Evolutionary conservation across 1,140 invertebrate species (phyloP).

Genomic region (Zaprionus ghesquierei): DNA sequence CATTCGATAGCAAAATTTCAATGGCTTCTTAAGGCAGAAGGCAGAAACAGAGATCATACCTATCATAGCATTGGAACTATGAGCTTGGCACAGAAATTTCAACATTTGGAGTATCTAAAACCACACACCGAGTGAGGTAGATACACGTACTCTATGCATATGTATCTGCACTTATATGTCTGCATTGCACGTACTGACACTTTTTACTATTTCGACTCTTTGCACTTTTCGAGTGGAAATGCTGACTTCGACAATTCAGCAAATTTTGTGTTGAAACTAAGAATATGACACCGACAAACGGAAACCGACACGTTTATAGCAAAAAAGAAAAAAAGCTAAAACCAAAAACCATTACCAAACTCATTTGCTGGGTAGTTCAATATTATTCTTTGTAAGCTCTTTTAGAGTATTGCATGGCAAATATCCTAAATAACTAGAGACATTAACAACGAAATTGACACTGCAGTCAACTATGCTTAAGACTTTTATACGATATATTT

Average conservation of each 20-base stretch:
- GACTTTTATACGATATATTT: neutral
- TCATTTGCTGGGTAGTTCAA: constrained; percentile 1
- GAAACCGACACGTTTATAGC: constrained; percentile 13
- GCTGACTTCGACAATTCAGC: constrained; percentile 23
- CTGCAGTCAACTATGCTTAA: neutral
- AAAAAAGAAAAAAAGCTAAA: neutral
- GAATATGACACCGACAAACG: constrained; percentile 25
- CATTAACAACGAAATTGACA: neutral
- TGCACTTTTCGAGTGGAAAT: constrained; percentile 21
- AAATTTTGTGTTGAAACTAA: constrained; percentile 22
- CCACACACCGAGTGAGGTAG: neutral
- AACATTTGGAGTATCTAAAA: constrained; percentile 13
- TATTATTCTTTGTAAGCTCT: neutral
- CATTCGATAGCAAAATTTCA: neutral
- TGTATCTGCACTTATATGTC: constrained; percentile 7
- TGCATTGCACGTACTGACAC: constrained; percentile 15
- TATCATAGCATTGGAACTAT: neutral
- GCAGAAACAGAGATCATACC: neutral
- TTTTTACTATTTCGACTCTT: constrained; percentile 16
- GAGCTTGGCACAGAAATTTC: constrained; percentile 20
- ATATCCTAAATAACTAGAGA: neutral
- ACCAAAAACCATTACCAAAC: neutral
- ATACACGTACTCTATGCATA: neutral
- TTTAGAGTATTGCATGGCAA: neutral
- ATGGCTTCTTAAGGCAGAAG: neutral